Percentiles rank a stretch among this genome's conserved stretches.
Evolutionary conservation across 2,888 invertebrate species (phyloP).

Genomic region (Pogonocherus hispidulus): DNA sequence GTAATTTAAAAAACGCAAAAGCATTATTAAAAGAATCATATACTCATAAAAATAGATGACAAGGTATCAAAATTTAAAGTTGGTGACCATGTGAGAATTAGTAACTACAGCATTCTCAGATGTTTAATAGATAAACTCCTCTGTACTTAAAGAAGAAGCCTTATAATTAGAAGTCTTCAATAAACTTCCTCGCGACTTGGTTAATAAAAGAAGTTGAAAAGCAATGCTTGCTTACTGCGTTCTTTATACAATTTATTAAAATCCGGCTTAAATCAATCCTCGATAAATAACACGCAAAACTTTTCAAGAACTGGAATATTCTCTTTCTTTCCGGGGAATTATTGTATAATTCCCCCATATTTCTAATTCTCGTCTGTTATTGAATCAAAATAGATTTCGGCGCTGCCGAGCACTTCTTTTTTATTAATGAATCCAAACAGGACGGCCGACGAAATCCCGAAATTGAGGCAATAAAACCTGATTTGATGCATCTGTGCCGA

Average conservation of each 20-base stretch:
- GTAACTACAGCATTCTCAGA: no score
- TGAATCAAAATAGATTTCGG: slow-evolving; percentile 22
- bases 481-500: slow-evolving; percentile 42
- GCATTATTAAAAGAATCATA: no score
- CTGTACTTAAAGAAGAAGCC: no score
- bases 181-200: no score
- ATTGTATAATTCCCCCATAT: background rate
- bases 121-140: no score
- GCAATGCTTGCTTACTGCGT: no score
- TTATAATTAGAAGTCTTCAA: no score
- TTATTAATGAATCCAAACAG: slow-evolving; percentile 46
- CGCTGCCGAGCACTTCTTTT: slow-evolving; percentile 13
- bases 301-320: background rate
- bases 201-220: background rate
- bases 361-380: slow-evolving; percentile 12
- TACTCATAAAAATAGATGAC: no score
- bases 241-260: background rate
- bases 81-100: no score
- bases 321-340: background rate
- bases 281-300: background rate
- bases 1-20: no score
- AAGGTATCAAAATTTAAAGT: no score
- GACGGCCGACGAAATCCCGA: slow-evolving; percentile 44
- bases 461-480: slow-evolving; percentile 50
- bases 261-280: background rate